These are phyloP conservation scores for Nyleta sp. DNA, from an alignment of 2,888 invertebrate genomes.

Conservation along the genomic window DNA sequence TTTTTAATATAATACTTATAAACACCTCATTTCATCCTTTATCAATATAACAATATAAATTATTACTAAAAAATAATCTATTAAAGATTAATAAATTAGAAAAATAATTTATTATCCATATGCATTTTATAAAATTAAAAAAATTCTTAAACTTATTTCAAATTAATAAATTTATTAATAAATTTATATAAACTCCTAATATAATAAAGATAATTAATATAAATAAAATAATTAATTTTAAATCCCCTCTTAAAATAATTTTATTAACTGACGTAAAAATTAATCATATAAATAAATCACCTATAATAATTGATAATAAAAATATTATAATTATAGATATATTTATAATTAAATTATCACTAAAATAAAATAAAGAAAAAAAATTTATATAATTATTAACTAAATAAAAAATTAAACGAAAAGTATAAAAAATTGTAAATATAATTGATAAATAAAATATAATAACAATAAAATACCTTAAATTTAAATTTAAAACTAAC, in stretches of 20 bases:
- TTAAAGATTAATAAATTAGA: conserved; percentile 8
- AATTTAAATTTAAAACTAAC: conserved; percentile 74
- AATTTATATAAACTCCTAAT: conserved; percentile 6
- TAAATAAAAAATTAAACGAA: conserved; percentile 71
- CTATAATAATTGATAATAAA: conserved; percentile 61
- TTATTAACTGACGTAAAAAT: conserved; percentile 46
- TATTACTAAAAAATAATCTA: too few relatives aligned
- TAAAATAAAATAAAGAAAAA: conserved; percentile 20
- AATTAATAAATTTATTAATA: too few relatives aligned
- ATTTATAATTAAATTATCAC: conserved; percentile 60
- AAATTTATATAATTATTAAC: conserved; percentile 47
- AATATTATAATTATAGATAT: conserved; percentile 67
- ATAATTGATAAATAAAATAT: conserved; percentile 68
- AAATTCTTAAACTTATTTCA: too few relatives aligned
- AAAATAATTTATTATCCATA: conserved; percentile 51
- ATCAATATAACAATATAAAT: conserved; percentile 1
- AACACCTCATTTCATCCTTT: conserved; percentile 20
- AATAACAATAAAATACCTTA: conserved; percentile 66
- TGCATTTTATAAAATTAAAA: conserved; percentile 36
- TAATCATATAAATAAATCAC: conserved; percentile 59
- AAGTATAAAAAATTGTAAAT: conserved; percentile 70
- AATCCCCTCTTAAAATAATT: conserved; percentile 17
- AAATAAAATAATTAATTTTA: conserved; percentile 24
- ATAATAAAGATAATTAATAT: conserved; percentile 73
- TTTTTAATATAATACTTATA: too few relatives aligned